A percentile compares a stretch with the other conserved stretches of the same genome.
Conservation (phyloP, 2,113 vertebrate species). For the Paedocypris sp. region DNA sequence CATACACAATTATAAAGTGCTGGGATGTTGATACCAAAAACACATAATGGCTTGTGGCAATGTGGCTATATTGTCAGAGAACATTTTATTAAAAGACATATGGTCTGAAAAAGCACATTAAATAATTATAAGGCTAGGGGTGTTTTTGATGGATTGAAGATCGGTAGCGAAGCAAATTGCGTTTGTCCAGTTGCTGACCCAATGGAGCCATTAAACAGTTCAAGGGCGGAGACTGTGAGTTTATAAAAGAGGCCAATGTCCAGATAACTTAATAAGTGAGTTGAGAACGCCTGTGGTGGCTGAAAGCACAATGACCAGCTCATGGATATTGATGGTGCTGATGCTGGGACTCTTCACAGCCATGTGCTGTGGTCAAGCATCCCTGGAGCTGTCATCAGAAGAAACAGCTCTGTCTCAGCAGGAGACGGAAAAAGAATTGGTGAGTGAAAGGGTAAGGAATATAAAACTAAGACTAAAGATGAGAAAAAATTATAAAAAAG, state of each 20-base stretch:
- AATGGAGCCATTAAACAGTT: neutral
- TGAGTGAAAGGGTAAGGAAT: no score
- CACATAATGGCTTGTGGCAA: no score
- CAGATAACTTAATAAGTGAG: neutral
- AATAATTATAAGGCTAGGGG: no score
- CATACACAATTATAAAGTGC: no score
- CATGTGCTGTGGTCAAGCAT: conserved; percentile 45
- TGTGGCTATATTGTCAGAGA: no score
- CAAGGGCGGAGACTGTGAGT: conserved; percentile 30
- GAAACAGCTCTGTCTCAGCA: conserved; percentile 40
- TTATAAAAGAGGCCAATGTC: conserved; percentile 26
- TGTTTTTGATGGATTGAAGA: no score
- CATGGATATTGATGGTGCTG: conserved; percentile 40
- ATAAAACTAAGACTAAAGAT: no score
- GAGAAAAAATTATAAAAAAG: no score
- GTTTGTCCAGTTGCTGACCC: neutral
- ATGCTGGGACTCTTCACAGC: conserved; percentile 42
- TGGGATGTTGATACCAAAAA: no score
- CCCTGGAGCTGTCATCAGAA: conserved; percentile 51
- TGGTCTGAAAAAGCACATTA: no score
- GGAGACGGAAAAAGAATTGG: conserved; percentile 55
- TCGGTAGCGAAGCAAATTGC: neutral
- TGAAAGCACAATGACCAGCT: conserved; percentile 55
- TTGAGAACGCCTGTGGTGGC: no score
- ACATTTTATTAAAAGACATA: no score